Evolutionary conservation across 1,140 invertebrate species (phyloP).

Genomic region (Tyrophagus putrescentiae): DNA sequence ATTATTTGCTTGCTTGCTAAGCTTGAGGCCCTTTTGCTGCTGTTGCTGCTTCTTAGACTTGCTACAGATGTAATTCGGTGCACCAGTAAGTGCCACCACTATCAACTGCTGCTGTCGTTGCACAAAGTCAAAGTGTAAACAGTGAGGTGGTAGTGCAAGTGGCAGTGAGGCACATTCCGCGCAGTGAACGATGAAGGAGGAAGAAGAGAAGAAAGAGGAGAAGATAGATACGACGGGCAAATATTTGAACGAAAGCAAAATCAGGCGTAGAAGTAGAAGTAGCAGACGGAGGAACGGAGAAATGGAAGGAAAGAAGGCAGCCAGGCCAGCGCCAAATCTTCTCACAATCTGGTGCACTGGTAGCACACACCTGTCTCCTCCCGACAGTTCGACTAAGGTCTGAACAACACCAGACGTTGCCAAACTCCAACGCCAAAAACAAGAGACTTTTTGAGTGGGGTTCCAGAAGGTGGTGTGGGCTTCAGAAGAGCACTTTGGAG

Average conservation of each 20-base stretch:
- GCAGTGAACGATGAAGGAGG: not conserved
- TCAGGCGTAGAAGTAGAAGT: not conserved
- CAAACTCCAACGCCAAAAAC: too few species aligned
- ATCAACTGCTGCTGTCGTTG: not conserved
- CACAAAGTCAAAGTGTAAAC: constrained; percentile 5
- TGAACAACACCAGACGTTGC: too few species aligned
- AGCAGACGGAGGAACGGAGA: not conserved
- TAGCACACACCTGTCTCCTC: constrained; percentile 3
- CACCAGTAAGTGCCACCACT: constrained; percentile 6
- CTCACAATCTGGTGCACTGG: not conserved
- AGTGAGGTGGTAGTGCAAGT: not conserved
- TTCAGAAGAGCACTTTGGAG: too few species aligned
- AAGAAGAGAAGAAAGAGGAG: not conserved
- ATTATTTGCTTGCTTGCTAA: too few species aligned
- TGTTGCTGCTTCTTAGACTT: too few species aligned
- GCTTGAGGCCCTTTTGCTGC: too few species aligned
- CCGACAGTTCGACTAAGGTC: too few species aligned
- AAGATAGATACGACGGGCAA: not conserved
- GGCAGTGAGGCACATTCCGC: not conserved
- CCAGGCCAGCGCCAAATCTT: not conserved
- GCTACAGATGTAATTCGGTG: constrained; percentile 8
- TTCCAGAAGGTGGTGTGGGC: too few species aligned
- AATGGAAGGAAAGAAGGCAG: not conserved
- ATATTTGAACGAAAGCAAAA: constrained; percentile 8
- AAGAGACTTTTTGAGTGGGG: too few species aligned